Evolutionary conservation across 2,797 vertebrate species (phyloP), one percentile per base, ranked within the genome.

Genomic region (Smutsia temminckii): DNA sequence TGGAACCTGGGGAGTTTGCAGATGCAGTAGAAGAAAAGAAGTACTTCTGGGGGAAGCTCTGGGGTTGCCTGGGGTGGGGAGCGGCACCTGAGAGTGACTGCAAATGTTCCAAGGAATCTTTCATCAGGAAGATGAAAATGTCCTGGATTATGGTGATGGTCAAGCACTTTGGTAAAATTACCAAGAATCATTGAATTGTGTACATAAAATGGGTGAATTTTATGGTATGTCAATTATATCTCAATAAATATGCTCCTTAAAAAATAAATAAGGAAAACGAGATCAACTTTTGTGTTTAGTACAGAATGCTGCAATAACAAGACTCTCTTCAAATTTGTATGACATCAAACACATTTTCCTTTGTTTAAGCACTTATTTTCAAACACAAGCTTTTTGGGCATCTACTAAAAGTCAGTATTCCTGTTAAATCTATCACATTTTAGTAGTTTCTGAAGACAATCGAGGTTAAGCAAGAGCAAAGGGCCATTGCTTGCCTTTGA

Each of bases 241-340:
- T 71, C 40, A 71, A 68, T 20, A 32, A 9, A 89, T 46, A 25
- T 66, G 40, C 17, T 72, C 63, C 72, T 23, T 2, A 0, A 5
- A 81, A 77, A 88, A 42, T 32, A 61, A 77, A 37, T 20, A 34
- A 57, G 32, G 42, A 93, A 86, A 79, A 55, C 9, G 8, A 80
- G 34, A 98, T 97, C 97, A 98, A 97, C 95, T 98, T 98, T 98
- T 97, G 46, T 92, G 66, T 89, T 96, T 98, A 98, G 97, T 94
- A 93, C 97, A 96, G 97, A 98, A 98, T 97, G 98, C 97, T 98
- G 94, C 91, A 96, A 84, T 97, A 96, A 96, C 92, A 96, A 97
- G 97, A 95, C 95, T 97, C 97, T 98, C 97, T 98, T 98, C 79
- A 97, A 97, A 98, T 95, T 95, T 61, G 80, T 98, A 98, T 98